Conservation (phyloP, 2,797 vertebrate species). For the Anableps anableps region DNA sequence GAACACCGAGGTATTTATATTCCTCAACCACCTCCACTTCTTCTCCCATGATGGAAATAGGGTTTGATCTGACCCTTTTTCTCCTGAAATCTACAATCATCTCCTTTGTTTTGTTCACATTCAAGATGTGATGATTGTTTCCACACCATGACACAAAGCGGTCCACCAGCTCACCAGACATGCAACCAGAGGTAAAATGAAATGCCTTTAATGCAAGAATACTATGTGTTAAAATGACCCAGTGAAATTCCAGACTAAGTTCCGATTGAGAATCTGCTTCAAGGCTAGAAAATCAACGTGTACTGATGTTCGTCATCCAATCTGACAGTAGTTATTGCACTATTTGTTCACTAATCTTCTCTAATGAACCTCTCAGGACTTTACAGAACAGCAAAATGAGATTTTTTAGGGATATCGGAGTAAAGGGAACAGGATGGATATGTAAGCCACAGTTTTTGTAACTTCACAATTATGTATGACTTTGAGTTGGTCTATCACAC, state of each 20-base stretch:
- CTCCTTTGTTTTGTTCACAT: too few relatives aligned
- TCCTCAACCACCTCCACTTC: too few relatives aligned
- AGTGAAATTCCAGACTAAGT: neutral
- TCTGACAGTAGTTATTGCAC: neutral
- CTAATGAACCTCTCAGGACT: conserved; percentile 2
- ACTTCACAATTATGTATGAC: neutral
- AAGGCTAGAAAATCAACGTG: neutral
- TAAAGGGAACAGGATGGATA: neutral
- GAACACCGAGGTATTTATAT: too few relatives aligned
- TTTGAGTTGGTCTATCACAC: neutral
- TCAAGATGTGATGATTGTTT: too few relatives aligned
- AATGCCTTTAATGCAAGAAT: neutral
- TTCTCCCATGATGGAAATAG: too few relatives aligned
- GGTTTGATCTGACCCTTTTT: too few relatives aligned
- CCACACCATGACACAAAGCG: too few relatives aligned
- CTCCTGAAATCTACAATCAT: too few relatives aligned
- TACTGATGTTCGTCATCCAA: neutral
- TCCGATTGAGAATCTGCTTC: neutral
- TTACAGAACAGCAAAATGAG: neutral
- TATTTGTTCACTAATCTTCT: neutral
- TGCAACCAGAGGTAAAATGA: neutral
- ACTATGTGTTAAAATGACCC: neutral
- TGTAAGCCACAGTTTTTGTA: neutral
- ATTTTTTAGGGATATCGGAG: neutral
- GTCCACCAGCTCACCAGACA: too few relatives aligned